These are phyloP conservation scores for Passer domesticus DNA, from an alignment of 2,113 vertebrate genomes.

Conservation along the genomic window DNA sequence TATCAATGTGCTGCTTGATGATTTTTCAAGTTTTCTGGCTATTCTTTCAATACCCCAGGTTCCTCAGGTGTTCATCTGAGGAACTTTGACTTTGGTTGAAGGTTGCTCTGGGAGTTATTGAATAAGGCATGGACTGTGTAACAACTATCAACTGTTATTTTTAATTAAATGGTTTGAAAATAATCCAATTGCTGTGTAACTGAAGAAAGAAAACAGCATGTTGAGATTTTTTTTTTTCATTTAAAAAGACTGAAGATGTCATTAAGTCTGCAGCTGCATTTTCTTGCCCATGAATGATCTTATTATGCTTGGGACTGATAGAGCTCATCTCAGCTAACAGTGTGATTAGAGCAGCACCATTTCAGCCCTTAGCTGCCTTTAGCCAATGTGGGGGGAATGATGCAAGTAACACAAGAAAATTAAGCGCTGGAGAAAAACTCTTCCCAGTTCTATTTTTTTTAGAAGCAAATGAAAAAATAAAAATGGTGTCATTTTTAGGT, in stretches of 20 bases:
- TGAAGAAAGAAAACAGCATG: background rate
- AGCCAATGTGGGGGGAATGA: background rate
- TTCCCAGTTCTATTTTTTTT: background rate
- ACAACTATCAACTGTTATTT: background rate
- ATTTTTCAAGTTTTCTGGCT: background rate
- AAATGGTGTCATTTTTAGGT: background rate
- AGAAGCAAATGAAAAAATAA: background rate
- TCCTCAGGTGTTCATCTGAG: background rate
- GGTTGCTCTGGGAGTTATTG: background rate
- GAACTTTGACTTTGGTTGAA: background rate
- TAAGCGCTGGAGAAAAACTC: background rate
- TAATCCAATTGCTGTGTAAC: background rate
- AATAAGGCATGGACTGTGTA: background rate
- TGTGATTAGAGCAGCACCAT: background rate
- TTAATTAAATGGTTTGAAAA: constrained; percentile 17
- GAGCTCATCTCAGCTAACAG: background rate
- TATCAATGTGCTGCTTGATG: background rate
- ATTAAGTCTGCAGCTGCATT: background rate
- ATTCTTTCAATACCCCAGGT: background rate
- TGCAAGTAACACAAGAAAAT: background rate
- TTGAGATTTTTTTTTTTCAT: background rate
- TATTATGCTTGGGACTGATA: background rate
- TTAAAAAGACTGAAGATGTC: background rate
- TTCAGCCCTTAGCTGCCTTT: background rate
- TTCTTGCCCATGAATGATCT: background rate